Base-by-base conservation (phyloP, 2,113 vertebrate species). In the Sinocyclocheilus grahami region DNA sequence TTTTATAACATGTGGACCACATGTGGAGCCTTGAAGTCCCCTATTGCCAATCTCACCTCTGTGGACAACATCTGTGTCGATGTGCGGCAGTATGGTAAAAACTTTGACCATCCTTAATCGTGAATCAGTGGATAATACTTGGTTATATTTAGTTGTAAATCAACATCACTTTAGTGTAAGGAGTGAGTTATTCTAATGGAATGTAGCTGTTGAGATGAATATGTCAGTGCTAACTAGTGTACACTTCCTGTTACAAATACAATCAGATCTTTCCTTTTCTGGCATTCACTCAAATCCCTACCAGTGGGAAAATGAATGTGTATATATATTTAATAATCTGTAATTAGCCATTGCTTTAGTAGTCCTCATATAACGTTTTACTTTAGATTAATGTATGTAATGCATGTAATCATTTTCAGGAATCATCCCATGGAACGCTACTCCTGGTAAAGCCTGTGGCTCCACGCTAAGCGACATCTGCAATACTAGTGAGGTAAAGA, bases 1-100 rank as follows among this genome's bases (percentile, higher is more conserved):
- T 99, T 98, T 93, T 98, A 97, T 90, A 99, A 99, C 95, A 97
- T 99, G 93, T 98, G 97, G 97, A 97, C 94, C 71, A 97, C 97
- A 67, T 99, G 98, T 18, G 96, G 96, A 77, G 96, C 96, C 93
- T 95, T 99, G 96, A 97, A 92, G 92, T 95, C 96, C 12, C 96
- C 96, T 0, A 95, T 96, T 82, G 92, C 95, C 88, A 99, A 98
- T 8, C 94, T 97, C 92, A 98, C 97, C 0, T 93, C 95, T 4
- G 94, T 96, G 9, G 97, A 98, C 86, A 96, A 97, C 94, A 97
- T 99, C 95, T 99, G 98, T 3, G 97, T 99, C 94, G 98, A 99
- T 63, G 95, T 99, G 91, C 95, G 98, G 90, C 98, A 99, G 94
- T 99, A 98, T 4, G 98, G 98, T 98, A 87, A 90, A 93, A 80